phyloP scores from a whole-genome alignment of 1,140 invertebrate genomes.

The Drusus annulatus region DNA sequence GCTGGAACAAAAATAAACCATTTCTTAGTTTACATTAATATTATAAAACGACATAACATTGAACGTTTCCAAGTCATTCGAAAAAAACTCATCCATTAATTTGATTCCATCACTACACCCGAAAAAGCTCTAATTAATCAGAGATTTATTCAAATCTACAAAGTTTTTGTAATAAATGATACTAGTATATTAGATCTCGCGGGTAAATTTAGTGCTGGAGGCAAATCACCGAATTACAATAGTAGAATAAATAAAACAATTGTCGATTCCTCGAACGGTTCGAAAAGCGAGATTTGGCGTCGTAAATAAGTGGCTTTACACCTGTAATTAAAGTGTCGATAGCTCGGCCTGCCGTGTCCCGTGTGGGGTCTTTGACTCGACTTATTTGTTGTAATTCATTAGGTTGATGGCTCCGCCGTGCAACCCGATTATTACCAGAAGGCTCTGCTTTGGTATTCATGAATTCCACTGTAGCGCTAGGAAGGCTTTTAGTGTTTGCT shows the following conservation, averaged over 20 bases:
- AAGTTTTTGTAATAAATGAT: no score
- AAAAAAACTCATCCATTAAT: no score
- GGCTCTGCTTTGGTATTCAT: conserved; percentile 51
- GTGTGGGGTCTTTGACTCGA: conserved; percentile 47
- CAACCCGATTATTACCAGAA: conserved; percentile 49
- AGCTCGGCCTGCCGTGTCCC: conserved; percentile 36
- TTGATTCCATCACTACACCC: no score
- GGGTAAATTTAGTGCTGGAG: background rate
- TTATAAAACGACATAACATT: no score
- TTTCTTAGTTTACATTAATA: background rate
- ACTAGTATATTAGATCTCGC: no score
- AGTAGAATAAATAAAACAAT: background rate
- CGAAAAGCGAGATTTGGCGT: conserved; percentile 44
- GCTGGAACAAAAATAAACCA: conserved; percentile 64
- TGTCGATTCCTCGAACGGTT: conserved; percentile 30
- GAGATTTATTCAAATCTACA: no score
- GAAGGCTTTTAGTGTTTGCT: background rate
- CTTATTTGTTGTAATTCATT: conserved; percentile 54
- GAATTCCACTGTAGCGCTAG: conserved; percentile 27
- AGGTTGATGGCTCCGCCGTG: conserved; percentile 48
- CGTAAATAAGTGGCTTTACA: conserved; percentile 47
- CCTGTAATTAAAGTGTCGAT: conserved; percentile 54
- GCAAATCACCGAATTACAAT: conserved; percentile 3
- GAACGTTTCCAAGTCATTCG: no score
- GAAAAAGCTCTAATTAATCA: no score